Percentiles rank a stretch among this genome's conserved stretches.
phyloP scores from a whole-genome alignment of 2,797 vertebrate genomes.

The Salarias fasciatus region DNA sequence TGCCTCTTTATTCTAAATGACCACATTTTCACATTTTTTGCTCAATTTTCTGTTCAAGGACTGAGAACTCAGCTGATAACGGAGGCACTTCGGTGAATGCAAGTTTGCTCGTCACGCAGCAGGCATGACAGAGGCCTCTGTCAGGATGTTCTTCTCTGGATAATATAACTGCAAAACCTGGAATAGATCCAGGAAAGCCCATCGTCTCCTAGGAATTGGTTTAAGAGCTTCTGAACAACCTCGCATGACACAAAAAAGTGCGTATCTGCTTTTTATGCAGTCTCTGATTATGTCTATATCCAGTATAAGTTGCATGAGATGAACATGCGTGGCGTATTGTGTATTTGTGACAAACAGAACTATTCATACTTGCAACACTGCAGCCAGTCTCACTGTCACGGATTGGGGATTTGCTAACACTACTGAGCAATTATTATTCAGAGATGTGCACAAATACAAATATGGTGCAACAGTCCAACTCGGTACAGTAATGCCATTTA shows the following conservation, averaged over 20 bases:
- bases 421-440: constrained; percentile 27
- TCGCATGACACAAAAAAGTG: not conserved
- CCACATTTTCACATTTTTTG: constrained; percentile 2
- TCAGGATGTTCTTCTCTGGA: not conserved
- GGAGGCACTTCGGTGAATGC: not conserved
- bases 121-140: not conserved
- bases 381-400: not conserved
- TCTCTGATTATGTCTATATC: not conserved
- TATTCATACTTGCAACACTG: constrained; percentile 1
- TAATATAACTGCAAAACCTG: constrained; percentile 1
- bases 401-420: constrained; percentile 14
- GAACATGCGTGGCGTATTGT: too few species aligned
- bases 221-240: not conserved
- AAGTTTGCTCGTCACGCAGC: not conserved
- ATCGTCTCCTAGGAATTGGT: not conserved
- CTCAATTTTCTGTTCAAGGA: not conserved
- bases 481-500: constrained; percentile 16
- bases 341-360: not conserved
- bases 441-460: constrained; percentile 26
- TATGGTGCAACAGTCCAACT: constrained; percentile 18
- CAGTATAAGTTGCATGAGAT: not conserved
- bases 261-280: not conserved
- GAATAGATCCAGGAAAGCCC: not conserved
- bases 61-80: not conserved
- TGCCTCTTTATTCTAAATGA: not conserved